phyloP scores from a whole-genome alignment of 2,888 invertebrate genomes.

The Idaea aversata region DNA sequence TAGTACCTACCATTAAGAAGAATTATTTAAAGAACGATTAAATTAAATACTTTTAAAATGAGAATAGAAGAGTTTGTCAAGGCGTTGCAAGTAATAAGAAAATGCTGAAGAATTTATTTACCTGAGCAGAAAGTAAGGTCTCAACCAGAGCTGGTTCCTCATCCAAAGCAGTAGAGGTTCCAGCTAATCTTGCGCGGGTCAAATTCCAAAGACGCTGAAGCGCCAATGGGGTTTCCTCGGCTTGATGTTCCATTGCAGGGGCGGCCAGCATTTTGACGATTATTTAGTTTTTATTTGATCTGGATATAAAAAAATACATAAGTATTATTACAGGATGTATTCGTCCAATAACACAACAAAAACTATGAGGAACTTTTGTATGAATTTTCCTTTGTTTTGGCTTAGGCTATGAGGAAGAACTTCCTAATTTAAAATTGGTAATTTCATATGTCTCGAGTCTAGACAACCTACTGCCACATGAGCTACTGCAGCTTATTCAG shows the following conservation, averaged over 20 bases:
- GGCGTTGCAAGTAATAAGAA: background rate
- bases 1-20: no score
- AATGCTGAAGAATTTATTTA: conserved; percentile 30
- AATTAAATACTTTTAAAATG: background rate
- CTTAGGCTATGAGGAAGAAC: no score
- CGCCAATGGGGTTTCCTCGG: conserved; percentile 74
- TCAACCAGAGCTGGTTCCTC: conserved; percentile 67
- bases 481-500: no score
- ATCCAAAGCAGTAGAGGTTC: conserved; percentile 66
- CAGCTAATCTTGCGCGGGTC: conserved; percentile 72
- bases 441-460: no score
- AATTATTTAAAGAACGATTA: background rate
- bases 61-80: background rate
- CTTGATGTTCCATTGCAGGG: conserved; percentile 79
- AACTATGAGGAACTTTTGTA: no score
- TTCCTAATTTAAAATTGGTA: no score
- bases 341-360: background rate
- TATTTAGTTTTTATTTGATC: conserved; percentile 26
- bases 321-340: background rate
- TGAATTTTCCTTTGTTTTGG: no score
- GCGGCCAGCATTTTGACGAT: conserved; percentile 64
- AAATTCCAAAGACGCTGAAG: conserved; percentile 76
- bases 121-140: conserved; percentile 68
- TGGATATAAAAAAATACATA: background rate
- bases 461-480: no score